Conservation (phyloP, 2,797 vertebrate genomes). For the Phaenicophaeus curvirostris region DNA sequence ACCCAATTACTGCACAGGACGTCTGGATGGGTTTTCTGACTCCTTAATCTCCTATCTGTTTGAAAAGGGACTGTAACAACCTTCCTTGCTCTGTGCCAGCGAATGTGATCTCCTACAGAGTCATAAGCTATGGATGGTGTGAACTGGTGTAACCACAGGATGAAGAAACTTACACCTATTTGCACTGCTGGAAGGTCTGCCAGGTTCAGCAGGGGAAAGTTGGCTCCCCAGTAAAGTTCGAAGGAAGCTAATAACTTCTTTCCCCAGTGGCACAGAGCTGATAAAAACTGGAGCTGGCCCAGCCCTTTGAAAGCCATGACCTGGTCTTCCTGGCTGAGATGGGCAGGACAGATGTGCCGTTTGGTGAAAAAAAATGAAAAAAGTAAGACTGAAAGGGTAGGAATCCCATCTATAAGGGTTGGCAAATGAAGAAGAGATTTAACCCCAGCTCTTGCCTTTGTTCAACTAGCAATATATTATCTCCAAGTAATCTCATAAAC, state of each 20-base stretch:
- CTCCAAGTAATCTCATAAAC: not conserved
- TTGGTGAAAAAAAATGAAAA: not conserved
- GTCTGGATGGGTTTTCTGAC: not conserved
- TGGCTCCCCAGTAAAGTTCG: not conserved
- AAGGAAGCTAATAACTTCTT: not conserved
- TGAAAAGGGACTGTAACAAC: not conserved
- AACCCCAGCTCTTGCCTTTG: not conserved
- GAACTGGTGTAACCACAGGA: not conserved
- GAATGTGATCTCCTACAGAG: not conserved
- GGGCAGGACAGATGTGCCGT: not conserved
- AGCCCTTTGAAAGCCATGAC: not conserved
- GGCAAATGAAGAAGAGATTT: not conserved
- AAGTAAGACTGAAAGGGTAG: not conserved
- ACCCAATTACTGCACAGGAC: not conserved
- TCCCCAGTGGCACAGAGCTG: not conserved
- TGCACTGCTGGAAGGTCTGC: not conserved
- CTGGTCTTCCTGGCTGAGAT: not conserved
- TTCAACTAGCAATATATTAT: not conserved
- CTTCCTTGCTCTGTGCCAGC: not conserved
- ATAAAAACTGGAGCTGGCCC: not conserved
- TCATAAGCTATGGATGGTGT: not conserved
- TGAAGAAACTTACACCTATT: not conserved
- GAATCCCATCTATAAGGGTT: not conserved
- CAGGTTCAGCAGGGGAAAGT: not conserved
- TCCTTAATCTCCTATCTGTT: not conserved